phyloP scores from a whole-genome alignment of 2,113 vertebrate genomes.

The Prietella phreatophila region DNA sequence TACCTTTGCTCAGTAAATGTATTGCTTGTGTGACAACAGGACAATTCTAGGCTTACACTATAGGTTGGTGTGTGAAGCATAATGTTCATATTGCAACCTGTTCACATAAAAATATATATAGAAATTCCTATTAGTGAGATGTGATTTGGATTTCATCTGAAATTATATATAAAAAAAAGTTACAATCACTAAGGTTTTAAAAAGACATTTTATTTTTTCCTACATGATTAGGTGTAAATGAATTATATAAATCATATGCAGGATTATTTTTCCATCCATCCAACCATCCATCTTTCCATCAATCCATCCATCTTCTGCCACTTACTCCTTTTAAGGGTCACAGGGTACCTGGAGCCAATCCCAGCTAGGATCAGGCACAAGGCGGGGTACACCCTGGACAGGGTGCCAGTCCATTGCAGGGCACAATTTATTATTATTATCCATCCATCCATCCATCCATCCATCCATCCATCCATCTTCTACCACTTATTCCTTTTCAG shows the following conservation, averaged over 20 bases:
- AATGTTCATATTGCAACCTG: neutral
- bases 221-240: neutral
- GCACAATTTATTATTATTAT: neutral
- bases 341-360: no score
- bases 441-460: no score
- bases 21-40: neutral
- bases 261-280: neutral
- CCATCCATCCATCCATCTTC: no score
- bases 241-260: neutral
- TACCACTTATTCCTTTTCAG: no score
- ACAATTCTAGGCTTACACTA: neutral
- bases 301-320: no score
- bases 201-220: neutral
- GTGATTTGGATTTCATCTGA: neutral
- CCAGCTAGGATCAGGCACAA: no score
- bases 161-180: neutral
- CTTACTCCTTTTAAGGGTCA: no score
- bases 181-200: neutral
- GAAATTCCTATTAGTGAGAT: neutral
- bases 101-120: neutral
- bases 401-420: no score
- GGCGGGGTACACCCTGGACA: no score
- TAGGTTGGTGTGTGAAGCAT: neutral
- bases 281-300: no score
- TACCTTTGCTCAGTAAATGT: conserved; percentile 1